Percentiles rank a stretch among this genome's conserved stretches.
Evolutionary conservation across 2,888 invertebrate genomes (phyloP).

Genomic region (Calameuta idolon): DNA sequence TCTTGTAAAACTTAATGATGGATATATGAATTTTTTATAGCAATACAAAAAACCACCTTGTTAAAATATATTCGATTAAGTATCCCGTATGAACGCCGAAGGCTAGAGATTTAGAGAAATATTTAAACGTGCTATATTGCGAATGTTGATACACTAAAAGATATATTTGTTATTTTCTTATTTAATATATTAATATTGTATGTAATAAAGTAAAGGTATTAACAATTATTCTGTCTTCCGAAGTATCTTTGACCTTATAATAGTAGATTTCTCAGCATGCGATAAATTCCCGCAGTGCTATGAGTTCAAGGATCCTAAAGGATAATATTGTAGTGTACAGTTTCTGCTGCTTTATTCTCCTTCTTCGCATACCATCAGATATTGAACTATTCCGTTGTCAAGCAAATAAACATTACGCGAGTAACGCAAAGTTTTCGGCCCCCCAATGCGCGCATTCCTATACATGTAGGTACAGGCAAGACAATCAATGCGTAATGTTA

Average conservation of each 20-base stretch:
- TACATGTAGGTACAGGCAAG: background rate
- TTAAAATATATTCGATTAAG: background rate
- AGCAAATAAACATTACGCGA: constrained; percentile 53
- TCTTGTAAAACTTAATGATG: background rate
- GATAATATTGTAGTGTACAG: background rate
- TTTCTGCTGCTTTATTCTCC: background rate
- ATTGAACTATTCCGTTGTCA: constrained; percentile 61
- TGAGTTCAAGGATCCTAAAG: background rate
- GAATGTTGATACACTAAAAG: background rate
- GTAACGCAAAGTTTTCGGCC: constrained; percentile 2
- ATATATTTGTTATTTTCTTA: background rate
- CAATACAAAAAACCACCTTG: background rate
- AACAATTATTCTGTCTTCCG: background rate
- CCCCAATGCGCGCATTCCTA: background rate
- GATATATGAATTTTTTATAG: background rate
- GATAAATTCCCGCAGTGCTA: background rate
- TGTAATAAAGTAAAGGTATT: background rate
- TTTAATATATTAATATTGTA: background rate
- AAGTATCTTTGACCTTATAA: background rate
- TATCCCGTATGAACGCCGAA: background rate
- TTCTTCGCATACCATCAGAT: constrained; percentile 22
- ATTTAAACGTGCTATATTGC: background rate
- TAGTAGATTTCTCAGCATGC: background rate
- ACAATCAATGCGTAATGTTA: background rate
- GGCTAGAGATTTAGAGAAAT: background rate